Evolutionary conservation across 1,140 invertebrate genomes (phyloP).

Genomic region (Anoplophora glabripennis): DNA sequence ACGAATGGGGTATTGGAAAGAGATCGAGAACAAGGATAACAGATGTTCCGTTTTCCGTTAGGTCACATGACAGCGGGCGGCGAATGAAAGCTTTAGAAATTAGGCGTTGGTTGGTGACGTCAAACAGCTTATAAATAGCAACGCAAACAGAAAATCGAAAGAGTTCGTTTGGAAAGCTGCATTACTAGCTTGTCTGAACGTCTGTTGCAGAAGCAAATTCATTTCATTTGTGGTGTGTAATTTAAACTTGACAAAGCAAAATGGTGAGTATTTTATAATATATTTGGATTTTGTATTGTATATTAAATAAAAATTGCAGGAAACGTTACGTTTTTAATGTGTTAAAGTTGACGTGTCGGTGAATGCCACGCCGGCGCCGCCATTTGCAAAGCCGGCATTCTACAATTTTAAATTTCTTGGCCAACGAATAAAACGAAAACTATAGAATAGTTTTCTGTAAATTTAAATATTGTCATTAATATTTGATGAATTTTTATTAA

Average conservation of each 20-base stretch:
- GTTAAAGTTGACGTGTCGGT: too few species aligned
- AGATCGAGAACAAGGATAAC: constrained; percentile 13
- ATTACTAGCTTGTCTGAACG: constrained; percentile 25
- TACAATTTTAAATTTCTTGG: too few species aligned
- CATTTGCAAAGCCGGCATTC: too few species aligned
- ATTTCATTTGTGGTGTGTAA: constrained; percentile 20
- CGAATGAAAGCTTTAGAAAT: constrained; percentile 5
- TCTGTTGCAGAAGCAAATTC: not conserved
- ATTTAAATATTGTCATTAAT: too few species aligned
- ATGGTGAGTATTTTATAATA: constrained; percentile 23
- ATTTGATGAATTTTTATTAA: too few species aligned
- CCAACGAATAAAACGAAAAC: too few species aligned
- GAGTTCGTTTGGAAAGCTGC: constrained; percentile 23
- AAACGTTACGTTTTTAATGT: too few species aligned
- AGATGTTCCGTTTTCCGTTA: constrained; percentile 18
- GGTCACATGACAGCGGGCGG: constrained; percentile 12
- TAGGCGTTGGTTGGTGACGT: constrained; percentile 29
- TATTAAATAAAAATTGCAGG: too few species aligned
- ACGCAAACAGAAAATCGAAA: constrained; percentile 1
- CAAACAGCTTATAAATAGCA: constrained; percentile 26
- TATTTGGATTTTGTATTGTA: not conserved
- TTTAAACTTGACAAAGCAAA: constrained; percentile 17
- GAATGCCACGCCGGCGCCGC: too few species aligned
- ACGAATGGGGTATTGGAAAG: not conserved
- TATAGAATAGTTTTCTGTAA: too few species aligned